These are phyloP conservation scores for Columba livia DNA, from an alignment of 2,113 vertebrate genomes.

Conservation along the genomic window DNA sequence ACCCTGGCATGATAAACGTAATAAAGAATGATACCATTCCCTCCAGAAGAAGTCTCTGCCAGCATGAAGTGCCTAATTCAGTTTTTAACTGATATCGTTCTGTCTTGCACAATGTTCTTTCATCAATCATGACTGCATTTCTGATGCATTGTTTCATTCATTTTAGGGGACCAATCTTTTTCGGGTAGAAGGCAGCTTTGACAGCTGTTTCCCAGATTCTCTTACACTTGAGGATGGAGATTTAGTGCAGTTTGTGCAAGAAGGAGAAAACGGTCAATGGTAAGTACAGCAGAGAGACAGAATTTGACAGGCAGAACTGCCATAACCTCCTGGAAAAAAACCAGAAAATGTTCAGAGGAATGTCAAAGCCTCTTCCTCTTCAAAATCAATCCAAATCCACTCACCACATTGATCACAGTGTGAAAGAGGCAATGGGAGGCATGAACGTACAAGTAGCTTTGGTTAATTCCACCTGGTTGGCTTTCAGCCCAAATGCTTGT, in stretches of 20 bases:
- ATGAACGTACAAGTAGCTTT: background rate
- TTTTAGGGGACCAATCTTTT: conserved; percentile 76
- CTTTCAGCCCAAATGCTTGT: background rate
- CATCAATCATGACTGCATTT: background rate
- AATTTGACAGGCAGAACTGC: background rate
- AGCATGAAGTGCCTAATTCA: background rate
- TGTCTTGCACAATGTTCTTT: background rate
- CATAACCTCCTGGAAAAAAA: background rate
- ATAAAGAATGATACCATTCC: background rate
- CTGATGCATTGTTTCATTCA: background rate
- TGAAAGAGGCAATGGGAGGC: background rate
- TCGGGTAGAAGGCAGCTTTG: conserved; percentile 81
- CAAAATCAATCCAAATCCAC: background rate
- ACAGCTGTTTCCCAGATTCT: conserved; percentile 72
- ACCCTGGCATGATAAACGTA: background rate
- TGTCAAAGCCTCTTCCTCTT: background rate
- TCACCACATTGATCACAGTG: background rate
- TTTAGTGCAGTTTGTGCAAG: conserved; percentile 82
- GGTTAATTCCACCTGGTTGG: background rate
- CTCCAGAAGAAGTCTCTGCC: background rate
- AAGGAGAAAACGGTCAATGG: conserved; percentile 85
- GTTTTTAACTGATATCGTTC: background rate
- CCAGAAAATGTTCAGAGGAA: background rate
- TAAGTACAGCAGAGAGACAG: conserved; percentile 67
- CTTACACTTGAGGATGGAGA: conserved; percentile 76